These are phyloP conservation scores for Drosophila ironensis DNA, from an alignment of 1,140 invertebrate genomes.

Conservation along the genomic window DNA sequence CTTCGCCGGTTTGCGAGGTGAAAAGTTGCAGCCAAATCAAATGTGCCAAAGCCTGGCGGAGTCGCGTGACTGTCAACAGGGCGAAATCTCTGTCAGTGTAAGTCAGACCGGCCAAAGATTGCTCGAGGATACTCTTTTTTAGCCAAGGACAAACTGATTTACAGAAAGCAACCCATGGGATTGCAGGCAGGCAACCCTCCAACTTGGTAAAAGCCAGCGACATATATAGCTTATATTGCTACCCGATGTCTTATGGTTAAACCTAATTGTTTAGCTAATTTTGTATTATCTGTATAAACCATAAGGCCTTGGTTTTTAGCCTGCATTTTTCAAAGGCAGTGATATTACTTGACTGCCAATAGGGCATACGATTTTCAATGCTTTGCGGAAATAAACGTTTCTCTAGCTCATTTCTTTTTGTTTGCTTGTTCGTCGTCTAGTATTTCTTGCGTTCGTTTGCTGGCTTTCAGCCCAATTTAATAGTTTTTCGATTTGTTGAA, in stretches of 20 bases:
- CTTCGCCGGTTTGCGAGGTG: constrained; percentile 50
- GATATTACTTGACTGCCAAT: constrained; percentile 16
- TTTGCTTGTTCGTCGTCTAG: constrained; percentile 14
- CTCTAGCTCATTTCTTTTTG: constrained; percentile 12
- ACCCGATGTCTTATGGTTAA: too few species aligned
- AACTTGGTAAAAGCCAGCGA: too few species aligned
- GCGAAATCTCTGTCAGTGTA: constrained; percentile 18
- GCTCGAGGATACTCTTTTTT: constrained; percentile 14
- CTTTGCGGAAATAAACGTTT: constrained; percentile 12
- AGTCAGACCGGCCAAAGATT: constrained; percentile 1
- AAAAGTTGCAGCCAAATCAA: constrained; percentile 73
- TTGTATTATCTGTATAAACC: too few species aligned
- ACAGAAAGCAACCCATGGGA: too few species aligned
- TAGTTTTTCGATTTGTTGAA: constrained; percentile 80
- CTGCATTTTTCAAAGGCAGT: not conserved
- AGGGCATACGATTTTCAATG: constrained; percentile 28
- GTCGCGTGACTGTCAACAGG: constrained; percentile 66
- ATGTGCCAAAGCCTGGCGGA: constrained; percentile 60
- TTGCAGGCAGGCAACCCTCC: too few species aligned
- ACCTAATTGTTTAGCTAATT: too few species aligned
- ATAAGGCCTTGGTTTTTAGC: too few species aligned
- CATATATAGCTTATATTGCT: too few species aligned
- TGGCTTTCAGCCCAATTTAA: constrained; percentile 76
- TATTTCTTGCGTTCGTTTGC: constrained; percentile 35
- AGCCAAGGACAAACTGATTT: too few species aligned